Base-by-base conservation (phyloP, 2,888 invertebrate genomes). In the Petrolisthes cinctipes region DNA sequence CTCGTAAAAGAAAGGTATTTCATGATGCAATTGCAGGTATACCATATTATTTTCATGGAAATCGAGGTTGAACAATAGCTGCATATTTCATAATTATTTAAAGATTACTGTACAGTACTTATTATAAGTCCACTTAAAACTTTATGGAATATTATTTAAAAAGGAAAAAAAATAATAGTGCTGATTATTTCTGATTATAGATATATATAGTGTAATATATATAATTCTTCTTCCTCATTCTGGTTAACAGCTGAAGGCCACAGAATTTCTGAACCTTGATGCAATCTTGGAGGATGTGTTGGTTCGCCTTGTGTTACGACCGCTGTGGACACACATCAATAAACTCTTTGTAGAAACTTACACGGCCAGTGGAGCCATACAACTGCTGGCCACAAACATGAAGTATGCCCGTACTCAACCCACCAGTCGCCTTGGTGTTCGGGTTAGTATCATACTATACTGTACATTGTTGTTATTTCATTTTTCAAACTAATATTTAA, bases 271-370 rank as follows among this genome's bases (percentile, higher is more conserved):
- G 9, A 99, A 99, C 94, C 94, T 99, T 92, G 99, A 99, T 92
- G 96, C 98, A 86, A 98, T 99, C 91, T 94, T 99, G 91, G 99
- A 99, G 93, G 96, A 96, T 89, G 97, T 98, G 90, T 96, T 99
- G 94, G 98, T 98, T 93, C 95, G 97, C 91, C 94, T 98, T 91
- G 97, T 99, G 54, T 96, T 99, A 66, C 94, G 96, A 85, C 98
- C 98, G 14, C 86, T 91, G 75, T 89, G 89, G 90, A 84, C 84
- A 66, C 89, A 90, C 87, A 86, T 91, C 75, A 90, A 89, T n/a
- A 85, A 88, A 11, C 82, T 90, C 11, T 91, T 89, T 54, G 90
- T 89, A 17, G 86, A 90, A 11, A 84, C 90, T 1, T 89, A 89
- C 61, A 82, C 89, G 4, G 81, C 87, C 54, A 89, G 86, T 68